Conservation (phyloP, 2,888 invertebrate species). For the Acrocera orbiculus region DNA sequence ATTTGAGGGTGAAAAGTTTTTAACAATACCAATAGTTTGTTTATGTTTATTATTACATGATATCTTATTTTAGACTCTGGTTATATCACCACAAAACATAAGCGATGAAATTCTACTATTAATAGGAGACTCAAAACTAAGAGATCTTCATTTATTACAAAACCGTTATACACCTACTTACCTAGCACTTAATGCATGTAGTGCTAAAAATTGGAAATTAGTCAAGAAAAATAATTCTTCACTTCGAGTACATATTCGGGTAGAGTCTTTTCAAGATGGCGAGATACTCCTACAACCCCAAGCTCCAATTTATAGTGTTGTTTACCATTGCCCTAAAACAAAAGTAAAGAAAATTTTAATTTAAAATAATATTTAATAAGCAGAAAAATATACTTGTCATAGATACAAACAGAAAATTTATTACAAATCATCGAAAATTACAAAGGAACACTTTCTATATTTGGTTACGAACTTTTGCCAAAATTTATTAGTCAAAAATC, state of each 20-base stretch:
- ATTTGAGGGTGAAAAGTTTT: constrained; percentile 37
- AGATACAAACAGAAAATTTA: constrained; percentile 36
- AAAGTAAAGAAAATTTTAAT: constrained; percentile 30
- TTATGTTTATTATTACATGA: background rate
- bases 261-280: constrained; percentile 40
- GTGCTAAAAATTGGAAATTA: constrained; percentile 31
- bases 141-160: constrained; percentile 54
- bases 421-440: constrained; percentile 43
- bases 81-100: constrained; percentile 55
- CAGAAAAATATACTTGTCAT: no score
- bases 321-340: constrained; percentile 44
- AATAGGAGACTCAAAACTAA: constrained; percentile 41
- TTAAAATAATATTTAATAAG: no score
- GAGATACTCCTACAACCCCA: constrained; percentile 47
- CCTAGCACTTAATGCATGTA: constrained; percentile 34
- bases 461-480: constrained; percentile 50
- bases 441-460: constrained; percentile 41
- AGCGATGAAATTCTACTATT: constrained; percentile 52
- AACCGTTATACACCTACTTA: constrained; percentile 48
- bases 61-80: constrained; percentile 33
- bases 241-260: constrained; percentile 49
- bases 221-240: constrained; percentile 38
- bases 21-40: background rate
- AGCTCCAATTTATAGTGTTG: constrained; percentile 48
- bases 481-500: constrained; percentile 45